Conservation (phyloP, 2,888 invertebrate species). For the Lysandra bellargus region DNA sequence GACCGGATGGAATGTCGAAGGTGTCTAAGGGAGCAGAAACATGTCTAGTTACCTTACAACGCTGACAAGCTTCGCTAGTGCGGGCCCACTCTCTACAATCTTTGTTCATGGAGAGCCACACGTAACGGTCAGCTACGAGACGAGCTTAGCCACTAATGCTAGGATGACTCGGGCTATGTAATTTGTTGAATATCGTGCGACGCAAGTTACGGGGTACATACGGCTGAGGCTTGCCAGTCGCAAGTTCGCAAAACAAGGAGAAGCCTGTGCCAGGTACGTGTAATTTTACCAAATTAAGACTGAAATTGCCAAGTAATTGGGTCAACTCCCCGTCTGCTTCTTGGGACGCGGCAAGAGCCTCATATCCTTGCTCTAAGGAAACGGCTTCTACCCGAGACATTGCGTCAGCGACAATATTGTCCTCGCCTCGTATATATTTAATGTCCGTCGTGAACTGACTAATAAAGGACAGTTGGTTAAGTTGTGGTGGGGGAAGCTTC, state of each 20-base stretch:
- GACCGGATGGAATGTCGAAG: conserved; percentile 35
- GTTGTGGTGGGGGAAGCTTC: too few relatives aligned
- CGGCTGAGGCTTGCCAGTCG: background rate
- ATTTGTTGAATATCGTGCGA: background rate
- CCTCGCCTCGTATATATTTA: too few relatives aligned
- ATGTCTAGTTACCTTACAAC: conserved; percentile 40
- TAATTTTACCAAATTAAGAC: too few relatives aligned
- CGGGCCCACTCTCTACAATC: conserved; percentile 49
- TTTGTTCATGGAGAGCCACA: conserved; percentile 51
- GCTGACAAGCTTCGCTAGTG: conserved; percentile 50
- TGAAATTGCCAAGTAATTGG: too few relatives aligned
- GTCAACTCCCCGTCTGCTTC: too few relatives aligned
- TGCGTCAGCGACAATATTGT: too few relatives aligned
- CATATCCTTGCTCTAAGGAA: too few relatives aligned
- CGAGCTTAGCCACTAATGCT: conserved; percentile 28
- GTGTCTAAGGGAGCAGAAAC: conserved; percentile 35
- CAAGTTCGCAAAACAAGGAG: background rate
- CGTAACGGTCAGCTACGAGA: conserved; percentile 45
- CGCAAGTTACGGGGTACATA: background rate
- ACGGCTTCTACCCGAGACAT: too few relatives aligned
- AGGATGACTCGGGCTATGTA: background rate
- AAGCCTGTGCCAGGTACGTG: too few relatives aligned
- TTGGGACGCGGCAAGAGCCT: too few relatives aligned
- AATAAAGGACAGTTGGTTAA: too few relatives aligned
- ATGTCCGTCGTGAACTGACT: too few relatives aligned